Conservation (phyloP, 2,888 invertebrate genomes). For the Epiperipatus broadwayi region DNA sequence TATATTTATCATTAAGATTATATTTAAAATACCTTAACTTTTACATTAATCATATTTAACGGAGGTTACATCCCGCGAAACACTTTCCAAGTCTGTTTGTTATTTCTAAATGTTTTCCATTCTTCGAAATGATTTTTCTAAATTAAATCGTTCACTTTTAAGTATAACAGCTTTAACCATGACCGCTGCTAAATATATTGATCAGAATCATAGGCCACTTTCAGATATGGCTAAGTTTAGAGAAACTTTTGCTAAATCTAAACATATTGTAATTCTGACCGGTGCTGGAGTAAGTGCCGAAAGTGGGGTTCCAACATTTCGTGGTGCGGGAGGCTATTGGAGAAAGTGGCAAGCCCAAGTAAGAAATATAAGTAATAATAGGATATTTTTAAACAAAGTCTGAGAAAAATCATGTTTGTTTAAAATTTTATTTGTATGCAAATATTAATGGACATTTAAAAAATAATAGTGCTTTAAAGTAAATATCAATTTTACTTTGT, state of each 20-base stretch:
- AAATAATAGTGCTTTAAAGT: background rate
- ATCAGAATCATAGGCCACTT: constrained; percentile 17
- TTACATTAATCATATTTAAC: too few relatives aligned
- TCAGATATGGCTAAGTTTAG: constrained; percentile 36
- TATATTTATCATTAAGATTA: too few relatives aligned
- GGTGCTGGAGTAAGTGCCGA: constrained; percentile 65
- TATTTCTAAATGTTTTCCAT: too few relatives aligned
- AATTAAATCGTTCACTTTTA: too few relatives aligned
- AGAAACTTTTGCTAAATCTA: constrained; percentile 38
- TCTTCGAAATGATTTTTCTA: too few relatives aligned
- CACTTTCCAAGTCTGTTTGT: too few relatives aligned
- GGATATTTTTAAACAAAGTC: background rate
- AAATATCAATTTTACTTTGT: too few relatives aligned
- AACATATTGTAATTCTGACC: constrained; percentile 46
- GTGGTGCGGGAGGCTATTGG: constrained; percentile 64
- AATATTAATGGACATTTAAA: background rate
- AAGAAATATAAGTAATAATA: too few relatives aligned
- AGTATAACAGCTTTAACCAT: too few relatives aligned
- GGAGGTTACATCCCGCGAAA: too few relatives aligned
- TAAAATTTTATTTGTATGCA: background rate
- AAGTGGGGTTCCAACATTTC: constrained; percentile 68
- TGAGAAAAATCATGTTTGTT: background rate
- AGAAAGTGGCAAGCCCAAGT: constrained; percentile 46
- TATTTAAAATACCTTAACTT: too few relatives aligned
- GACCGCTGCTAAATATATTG: constrained; percentile 7